phyloP scores from a whole-genome alignment of 2,888 invertebrate genomes.

The Phrixothrix hirtus region DNA sequence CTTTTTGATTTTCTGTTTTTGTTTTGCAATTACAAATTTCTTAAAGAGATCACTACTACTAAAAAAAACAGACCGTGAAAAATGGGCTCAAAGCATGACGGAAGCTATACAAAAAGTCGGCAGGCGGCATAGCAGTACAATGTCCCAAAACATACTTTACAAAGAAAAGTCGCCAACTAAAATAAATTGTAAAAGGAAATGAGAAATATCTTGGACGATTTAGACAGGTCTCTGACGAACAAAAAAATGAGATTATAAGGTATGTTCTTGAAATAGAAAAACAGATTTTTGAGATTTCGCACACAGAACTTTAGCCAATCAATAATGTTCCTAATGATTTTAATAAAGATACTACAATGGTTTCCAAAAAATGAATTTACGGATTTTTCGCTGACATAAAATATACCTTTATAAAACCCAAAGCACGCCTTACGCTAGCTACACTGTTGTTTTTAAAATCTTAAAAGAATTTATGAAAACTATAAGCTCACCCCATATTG shows the following conservation, averaged over 20 bases:
- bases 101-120: no score
- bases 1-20: no score
- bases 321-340: not conserved
- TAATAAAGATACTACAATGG: constrained; percentile 1
- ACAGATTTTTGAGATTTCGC: not conserved
- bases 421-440: constrained; percentile 2
- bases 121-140: not conserved
- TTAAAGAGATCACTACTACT: no score
- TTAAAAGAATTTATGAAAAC: not conserved
- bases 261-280: not conserved
- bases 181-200: no score
- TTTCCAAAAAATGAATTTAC: constrained; percentile 1
- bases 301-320: not conserved
- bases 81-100: no score
- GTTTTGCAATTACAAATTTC: no score
- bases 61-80: no score
- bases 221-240: no score
- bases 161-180: not conserved
- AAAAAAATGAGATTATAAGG: not conserved
- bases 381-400: not conserved
- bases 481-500: not conserved
- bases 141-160: not conserved
- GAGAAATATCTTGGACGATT: no score
- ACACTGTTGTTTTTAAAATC: no score
- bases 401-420: not conserved